Conservation (phyloP, 2,888 invertebrate genomes). For the Idaea aversata region DNA sequence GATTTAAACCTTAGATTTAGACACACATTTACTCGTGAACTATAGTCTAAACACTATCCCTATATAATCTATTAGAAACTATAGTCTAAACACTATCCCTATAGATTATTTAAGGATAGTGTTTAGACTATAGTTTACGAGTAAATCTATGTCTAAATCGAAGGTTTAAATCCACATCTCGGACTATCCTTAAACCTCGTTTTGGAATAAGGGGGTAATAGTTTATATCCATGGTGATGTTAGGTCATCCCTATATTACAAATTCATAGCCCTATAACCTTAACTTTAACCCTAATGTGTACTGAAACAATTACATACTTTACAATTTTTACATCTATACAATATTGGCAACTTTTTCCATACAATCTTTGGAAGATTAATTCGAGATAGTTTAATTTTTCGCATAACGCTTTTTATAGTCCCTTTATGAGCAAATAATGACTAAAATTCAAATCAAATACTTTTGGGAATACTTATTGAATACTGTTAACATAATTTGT, state of each 20-base stretch:
- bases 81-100: too few relatives aligned
- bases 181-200: too few relatives aligned
- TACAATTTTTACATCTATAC: conserved; percentile 42
- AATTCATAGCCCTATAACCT: conserved; percentile 2
- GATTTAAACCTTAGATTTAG: too few relatives aligned
- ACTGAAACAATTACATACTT: conserved; percentile 13
- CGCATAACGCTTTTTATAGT: too few relatives aligned
- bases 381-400: conserved; percentile 31
- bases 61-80: too few relatives aligned
- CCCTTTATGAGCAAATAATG: background rate
- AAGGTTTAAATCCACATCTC: too few relatives aligned
- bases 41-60: too few relatives aligned
- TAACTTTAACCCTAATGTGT: conserved; percentile 15
- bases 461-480: background rate
- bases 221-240: background rate
- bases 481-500: background rate
- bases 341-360: conserved; percentile 58
- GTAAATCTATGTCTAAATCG: too few relatives aligned
- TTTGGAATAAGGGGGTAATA: too few relatives aligned
- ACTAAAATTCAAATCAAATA: background rate
- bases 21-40: too few relatives aligned
- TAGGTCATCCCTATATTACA: background rate
- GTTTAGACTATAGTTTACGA: too few relatives aligned
- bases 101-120: too few relatives aligned
- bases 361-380: conserved; percentile 50